Evolutionary conservation across 2,797 vertebrate genomes (phyloP).

Genomic region (Ispidina picta): DNA sequence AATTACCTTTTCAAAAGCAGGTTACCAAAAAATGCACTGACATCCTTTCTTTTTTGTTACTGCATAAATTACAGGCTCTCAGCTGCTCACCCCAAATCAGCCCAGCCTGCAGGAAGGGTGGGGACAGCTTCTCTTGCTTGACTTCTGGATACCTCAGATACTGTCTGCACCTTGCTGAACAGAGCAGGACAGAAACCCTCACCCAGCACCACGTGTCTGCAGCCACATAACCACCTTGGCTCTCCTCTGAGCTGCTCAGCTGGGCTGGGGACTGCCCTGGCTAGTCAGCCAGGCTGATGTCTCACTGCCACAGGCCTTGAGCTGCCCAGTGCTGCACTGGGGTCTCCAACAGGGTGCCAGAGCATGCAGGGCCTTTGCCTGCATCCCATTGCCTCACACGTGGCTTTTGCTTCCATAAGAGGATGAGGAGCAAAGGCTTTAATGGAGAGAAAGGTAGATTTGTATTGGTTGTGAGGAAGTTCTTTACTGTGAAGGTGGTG

Average conservation of each 20-base stretch:
- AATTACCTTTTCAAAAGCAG: constrained; percentile 80
- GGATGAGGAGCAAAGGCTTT: too few species aligned
- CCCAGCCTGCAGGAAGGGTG: neutral
- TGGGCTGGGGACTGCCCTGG: neutral
- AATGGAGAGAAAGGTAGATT: too few species aligned
- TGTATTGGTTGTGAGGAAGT: too few species aligned
- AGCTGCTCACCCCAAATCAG: neutral
- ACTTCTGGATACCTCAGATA: neutral
- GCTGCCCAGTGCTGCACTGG: neutral
- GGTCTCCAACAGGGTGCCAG: neutral
- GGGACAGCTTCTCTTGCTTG: neutral
- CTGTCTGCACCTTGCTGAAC: neutral
- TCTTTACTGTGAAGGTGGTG: too few species aligned
- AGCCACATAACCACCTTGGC: neutral
- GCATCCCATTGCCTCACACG: neutral
- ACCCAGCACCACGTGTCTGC: neutral
- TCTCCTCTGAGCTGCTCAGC: neutral
- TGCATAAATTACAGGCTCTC: constrained; percentile 57
- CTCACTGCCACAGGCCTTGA: fast-evolving
- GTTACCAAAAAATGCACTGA: constrained; percentile 73
- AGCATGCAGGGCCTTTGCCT: neutral
- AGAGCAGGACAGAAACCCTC: neutral
- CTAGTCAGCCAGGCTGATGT: neutral
- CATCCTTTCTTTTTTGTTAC: constrained; percentile 63
- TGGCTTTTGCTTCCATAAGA: neutral